Evolutionary conservation across 2,113 vertebrate species (phyloP).

Genomic region (Hystrix brachyura): DNA sequence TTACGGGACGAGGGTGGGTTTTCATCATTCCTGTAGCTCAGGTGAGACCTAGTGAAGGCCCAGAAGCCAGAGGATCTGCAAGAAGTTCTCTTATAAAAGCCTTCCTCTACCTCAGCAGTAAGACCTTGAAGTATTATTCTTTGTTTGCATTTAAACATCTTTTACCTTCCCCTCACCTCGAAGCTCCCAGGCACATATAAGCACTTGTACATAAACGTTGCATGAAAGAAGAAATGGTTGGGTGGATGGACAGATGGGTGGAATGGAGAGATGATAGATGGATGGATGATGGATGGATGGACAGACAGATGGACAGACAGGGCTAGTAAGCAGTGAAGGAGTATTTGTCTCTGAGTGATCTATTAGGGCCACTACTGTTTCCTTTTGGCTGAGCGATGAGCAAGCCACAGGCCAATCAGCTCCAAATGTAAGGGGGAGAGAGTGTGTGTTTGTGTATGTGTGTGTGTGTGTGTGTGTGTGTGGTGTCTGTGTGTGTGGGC

Average conservation of each 20-base stretch:
- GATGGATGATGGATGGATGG: neutral
- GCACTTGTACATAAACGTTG: neutral
- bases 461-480: no score
- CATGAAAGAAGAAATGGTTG: neutral
- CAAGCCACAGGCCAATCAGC: slow-evolving; percentile 43
- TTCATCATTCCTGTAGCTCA: neutral
- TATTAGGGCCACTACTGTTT: slow-evolving; percentile 53
- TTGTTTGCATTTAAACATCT: neutral
- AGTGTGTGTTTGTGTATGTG: no score
- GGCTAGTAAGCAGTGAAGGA: neutral
- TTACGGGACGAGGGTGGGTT: neutral
- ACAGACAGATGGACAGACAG: neutral
- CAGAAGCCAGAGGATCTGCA: neutral
- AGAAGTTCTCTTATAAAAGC: neutral
- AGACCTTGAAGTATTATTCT: neutral
- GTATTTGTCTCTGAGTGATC: neutral
- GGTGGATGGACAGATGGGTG: neutral
- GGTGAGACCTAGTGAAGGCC: neutral
- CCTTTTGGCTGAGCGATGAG: slow-evolving; percentile 60
- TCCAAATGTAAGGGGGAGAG: slow-evolving; percentile 10
- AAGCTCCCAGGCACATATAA: neutral
- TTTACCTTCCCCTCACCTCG: neutral
- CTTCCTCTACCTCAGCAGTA: neutral
- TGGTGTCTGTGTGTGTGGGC: neutral
- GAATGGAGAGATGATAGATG: neutral